Evolutionary conservation across 2,888 invertebrate genomes (phyloP).

Genomic region (Argyresthia goedartella): DNA sequence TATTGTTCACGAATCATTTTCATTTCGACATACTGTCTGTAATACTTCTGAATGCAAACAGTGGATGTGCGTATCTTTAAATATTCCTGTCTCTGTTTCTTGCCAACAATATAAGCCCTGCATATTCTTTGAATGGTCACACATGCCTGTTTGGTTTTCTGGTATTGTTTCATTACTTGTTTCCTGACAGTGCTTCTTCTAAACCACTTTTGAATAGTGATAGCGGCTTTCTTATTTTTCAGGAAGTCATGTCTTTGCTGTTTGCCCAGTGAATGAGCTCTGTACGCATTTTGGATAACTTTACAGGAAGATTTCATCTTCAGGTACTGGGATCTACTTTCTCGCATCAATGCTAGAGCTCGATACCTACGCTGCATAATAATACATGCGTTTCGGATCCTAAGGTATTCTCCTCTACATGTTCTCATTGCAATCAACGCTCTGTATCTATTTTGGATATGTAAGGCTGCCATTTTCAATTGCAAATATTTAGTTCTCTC

Average conservation of each 20-base stretch:
- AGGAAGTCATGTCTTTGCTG: constrained; percentile 30
- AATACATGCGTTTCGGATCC: constrained; percentile 31
- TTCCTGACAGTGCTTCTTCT: constrained; percentile 30
- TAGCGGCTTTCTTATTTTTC: constrained; percentile 31
- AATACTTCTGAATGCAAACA: constrained; percentile 36
- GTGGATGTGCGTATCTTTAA: constrained; percentile 1
- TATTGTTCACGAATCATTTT: constrained; percentile 29
- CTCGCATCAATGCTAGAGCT: constrained; percentile 40
- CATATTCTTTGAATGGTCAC: constrained; percentile 21
- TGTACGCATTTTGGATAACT: constrained; percentile 46
- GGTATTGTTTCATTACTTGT: constrained; percentile 27
- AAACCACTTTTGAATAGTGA: constrained; percentile 60
- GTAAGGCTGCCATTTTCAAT: constrained; percentile 24
- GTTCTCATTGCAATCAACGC: constrained; percentile 34
- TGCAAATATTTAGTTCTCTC: constrained; percentile 22
- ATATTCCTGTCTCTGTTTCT: constrained; percentile 7
- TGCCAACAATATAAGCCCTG: constrained; percentile 12
- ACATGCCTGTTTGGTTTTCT: constrained; percentile 20
- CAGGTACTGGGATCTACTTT: constrained; percentile 27
- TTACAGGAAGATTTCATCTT: constrained; percentile 31
- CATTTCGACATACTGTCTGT: constrained; percentile 35
- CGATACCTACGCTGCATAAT: constrained; percentile 50
- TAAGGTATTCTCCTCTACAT: constrained; percentile 22
- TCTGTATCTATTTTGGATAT: constrained; percentile 43
- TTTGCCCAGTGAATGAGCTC: constrained; percentile 34